These are phyloP conservation scores for Drosophila peninsularis DNA, from an alignment of 2,888 invertebrate genomes.

Conservation along the genomic window DNA sequence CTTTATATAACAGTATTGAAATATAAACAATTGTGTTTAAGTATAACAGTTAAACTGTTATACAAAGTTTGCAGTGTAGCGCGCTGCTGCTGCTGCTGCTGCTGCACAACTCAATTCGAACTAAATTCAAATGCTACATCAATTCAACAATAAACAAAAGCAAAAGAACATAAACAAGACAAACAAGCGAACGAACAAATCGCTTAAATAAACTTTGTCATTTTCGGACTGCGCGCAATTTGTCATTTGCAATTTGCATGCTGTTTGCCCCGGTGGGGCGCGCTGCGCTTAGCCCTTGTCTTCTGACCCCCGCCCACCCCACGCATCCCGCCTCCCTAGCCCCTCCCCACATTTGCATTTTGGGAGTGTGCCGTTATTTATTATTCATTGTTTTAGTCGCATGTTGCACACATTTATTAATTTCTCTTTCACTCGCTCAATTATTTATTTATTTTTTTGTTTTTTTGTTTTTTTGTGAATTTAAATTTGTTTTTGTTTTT, in stretches of 20 bases:
- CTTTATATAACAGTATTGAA: background rate
- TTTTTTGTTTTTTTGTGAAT: constrained; percentile 33
- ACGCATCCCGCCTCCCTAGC: too few relatives aligned
- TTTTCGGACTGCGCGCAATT: constrained; percentile 60
- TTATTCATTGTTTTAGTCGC: constrained; percentile 70
- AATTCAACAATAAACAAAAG: constrained; percentile 12
- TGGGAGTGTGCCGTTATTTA: constrained; percentile 53
- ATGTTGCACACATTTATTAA: constrained; percentile 63
- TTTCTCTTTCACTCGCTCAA: constrained; percentile 56
- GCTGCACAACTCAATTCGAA: constrained; percentile 4
- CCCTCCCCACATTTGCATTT: constrained; percentile 5
- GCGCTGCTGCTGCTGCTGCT: background rate
- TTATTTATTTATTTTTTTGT: constrained; percentile 29
- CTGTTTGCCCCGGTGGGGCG: constrained; percentile 46
- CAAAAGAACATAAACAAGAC: constrained; percentile 12
- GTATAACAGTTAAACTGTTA: too few relatives aligned
- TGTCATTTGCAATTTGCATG: constrained; percentile 74
- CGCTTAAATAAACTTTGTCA: constrained; percentile 78
- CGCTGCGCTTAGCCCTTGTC: background rate
- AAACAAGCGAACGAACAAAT: constrained; percentile 62
- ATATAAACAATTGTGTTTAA: background rate
- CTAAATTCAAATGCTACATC: constrained; percentile 8
- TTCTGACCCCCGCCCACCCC: background rate
- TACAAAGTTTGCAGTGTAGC: too few relatives aligned
- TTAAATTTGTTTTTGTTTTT: constrained; percentile 14